Evolutionary conservation across 2,888 invertebrate species (phyloP).

Genomic region (Lasioglossum calceatum): DNA sequence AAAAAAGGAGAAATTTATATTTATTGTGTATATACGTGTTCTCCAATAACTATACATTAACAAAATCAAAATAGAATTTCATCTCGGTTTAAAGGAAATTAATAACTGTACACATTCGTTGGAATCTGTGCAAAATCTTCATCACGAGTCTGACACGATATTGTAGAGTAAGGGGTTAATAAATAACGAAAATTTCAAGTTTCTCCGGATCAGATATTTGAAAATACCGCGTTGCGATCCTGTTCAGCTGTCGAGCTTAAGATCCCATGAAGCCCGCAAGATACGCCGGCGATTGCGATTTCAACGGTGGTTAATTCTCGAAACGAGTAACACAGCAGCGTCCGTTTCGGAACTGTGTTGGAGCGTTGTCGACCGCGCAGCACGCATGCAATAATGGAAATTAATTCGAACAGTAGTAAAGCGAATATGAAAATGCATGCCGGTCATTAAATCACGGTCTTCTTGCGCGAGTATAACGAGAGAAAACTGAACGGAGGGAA

Average conservation of each 20-base stretch:
- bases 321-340: neutral
- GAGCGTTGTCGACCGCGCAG: neutral
- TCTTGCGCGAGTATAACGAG: neutral
- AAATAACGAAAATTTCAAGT: neutral
- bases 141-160: too few species aligned
- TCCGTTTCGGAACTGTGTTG: neutral
- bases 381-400: neutral
- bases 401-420: constrained; percentile 9
- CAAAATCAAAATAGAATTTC: too few species aligned
- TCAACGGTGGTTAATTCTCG: constrained; percentile 13
- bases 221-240: neutral
- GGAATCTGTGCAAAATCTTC: too few species aligned
- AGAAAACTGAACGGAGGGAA: constrained; percentile 2
- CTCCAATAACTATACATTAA: too few species aligned
- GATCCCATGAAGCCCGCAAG: neutral
- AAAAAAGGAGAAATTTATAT: too few species aligned
- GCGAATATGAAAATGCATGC: constrained; percentile 8
- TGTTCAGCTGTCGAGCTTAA: neutral
- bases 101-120: too few species aligned
- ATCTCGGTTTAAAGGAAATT: too few species aligned
- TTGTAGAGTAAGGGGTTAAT: neutral
- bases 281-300: neutral
- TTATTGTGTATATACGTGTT: too few species aligned
- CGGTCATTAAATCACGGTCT: neutral
- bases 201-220: neutral